Evolutionary conservation across 2,797 vertebrate genomes (phyloP).

Genomic region (Ptychobarbus kaznakovi): DNA sequence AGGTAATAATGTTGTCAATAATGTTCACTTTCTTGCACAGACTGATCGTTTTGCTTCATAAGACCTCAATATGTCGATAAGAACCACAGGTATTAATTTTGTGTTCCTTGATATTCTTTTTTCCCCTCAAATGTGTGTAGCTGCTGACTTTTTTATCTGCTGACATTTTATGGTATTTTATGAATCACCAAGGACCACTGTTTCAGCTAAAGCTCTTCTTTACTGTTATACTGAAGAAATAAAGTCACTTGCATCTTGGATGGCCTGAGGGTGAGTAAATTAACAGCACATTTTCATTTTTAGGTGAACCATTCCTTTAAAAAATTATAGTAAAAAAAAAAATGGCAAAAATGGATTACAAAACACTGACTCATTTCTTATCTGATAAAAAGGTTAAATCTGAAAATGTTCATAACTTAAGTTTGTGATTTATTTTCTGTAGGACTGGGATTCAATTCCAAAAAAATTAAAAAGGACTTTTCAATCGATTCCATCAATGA

Average conservation of each 20-base stretch:
- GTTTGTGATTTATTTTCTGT: background rate
- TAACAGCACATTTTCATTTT: too few relatives aligned
- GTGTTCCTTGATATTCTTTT: too few relatives aligned
- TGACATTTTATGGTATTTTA: too few relatives aligned
- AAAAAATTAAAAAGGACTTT: background rate
- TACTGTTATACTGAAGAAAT: background rate
- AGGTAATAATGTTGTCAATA: background rate
- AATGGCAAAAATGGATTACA: background rate
- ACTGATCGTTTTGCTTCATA: background rate
- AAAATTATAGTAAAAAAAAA: background rate
- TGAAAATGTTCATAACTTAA: background rate
- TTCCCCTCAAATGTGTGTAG: too few relatives aligned
- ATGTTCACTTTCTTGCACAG: background rate
- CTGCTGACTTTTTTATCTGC: too few relatives aligned
- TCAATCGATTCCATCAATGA: too few relatives aligned
- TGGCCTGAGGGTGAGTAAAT: background rate
- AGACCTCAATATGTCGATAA: background rate
- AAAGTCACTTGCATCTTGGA: too few relatives aligned
- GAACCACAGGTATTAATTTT: background rate
- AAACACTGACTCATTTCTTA: background rate
- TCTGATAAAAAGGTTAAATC: background rate
- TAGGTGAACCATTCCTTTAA: too few relatives aligned
- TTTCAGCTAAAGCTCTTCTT: background rate
- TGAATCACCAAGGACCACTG: background rate
- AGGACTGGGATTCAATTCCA: too few relatives aligned